Conservation (phyloP, 1,140 invertebrate species). For the Elymnias hypermnestra region DNA sequence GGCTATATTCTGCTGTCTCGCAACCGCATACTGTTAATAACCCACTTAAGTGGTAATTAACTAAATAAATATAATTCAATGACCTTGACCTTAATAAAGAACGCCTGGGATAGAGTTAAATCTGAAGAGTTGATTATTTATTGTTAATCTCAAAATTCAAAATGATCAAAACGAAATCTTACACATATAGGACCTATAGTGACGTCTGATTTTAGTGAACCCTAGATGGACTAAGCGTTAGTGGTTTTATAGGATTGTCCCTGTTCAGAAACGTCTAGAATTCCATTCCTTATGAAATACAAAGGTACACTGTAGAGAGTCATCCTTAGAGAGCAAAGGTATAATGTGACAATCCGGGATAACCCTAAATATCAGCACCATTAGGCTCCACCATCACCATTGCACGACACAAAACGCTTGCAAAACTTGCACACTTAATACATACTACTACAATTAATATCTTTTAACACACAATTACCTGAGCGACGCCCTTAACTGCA, state of each 20-base stretch:
- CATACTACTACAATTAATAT: conserved; percentile 39
- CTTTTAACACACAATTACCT: conserved; percentile 51
- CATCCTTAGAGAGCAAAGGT: conserved; percentile 5
- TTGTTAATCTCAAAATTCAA: no score
- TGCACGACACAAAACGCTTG: conserved; percentile 59
- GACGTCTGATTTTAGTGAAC: conserved; percentile 20
- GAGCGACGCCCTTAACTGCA: conserved; percentile 63
- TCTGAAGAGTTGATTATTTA: not conserved
- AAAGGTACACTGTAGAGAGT: conserved; percentile 7
- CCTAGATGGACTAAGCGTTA: conserved; percentile 20
- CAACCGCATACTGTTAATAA: conserved; percentile 26
- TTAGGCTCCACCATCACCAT: conserved; percentile 20
- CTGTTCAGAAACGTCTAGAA: conserved; percentile 10
- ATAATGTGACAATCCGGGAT: conserved; percentile 12
- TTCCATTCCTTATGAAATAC: conserved; percentile 11
- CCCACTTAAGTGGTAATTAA: not conserved
- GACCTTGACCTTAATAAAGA: conserved; percentile 64
- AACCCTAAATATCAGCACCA: conserved; percentile 14
- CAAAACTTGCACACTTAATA: conserved; percentile 33
- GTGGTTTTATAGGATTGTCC: conserved; percentile 14
- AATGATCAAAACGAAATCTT: conserved; percentile 3
- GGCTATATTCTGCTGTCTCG: conserved; percentile 42
- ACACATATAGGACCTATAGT: conserved; percentile 11
- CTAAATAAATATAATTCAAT: conserved; percentile 13
- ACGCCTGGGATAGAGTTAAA: not conserved